Evolutionary conservation across 2,888 invertebrate genomes (phyloP).

Genomic region (Drosophila melanocephala): DNA sequence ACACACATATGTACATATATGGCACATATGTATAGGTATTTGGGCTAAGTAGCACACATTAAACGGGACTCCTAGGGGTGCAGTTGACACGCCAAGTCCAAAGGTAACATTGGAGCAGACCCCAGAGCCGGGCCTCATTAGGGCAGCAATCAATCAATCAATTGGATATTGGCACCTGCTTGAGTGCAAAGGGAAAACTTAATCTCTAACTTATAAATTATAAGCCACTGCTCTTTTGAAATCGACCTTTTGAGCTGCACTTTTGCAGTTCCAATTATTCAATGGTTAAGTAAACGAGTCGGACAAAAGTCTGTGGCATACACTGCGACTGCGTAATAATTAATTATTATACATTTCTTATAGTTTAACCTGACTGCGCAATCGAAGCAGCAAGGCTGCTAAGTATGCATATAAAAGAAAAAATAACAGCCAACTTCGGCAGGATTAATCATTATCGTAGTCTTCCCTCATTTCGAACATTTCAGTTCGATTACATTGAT

Average conservation of each 20-base stretch:
- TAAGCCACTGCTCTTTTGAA: slow-evolving; percentile 9
- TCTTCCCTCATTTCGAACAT: not conserved
- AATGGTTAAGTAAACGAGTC: not conserved
- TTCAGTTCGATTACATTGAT: not conserved
- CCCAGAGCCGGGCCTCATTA: slow-evolving; percentile 14
- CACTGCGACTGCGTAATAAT: not conserved
- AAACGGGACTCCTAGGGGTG: slow-evolving; percentile 50
- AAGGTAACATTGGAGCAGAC: slow-evolving; percentile 19
- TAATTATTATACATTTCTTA: not conserved
- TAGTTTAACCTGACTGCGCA: not conserved
- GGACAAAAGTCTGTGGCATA: not conserved
- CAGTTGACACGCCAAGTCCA: slow-evolving; percentile 53
- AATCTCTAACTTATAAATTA: slow-evolving; percentile 7
- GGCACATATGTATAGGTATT: slow-evolving; percentile 22
- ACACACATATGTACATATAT: not conserved
- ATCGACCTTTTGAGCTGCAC: slow-evolving; percentile 3
- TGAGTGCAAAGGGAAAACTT: slow-evolving; percentile 28
- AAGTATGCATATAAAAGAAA: too few relatives aligned
- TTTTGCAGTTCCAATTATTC: not conserved
- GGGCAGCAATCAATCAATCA: slow-evolving; percentile 25
- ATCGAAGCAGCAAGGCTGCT: too few relatives aligned
- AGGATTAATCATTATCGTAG: not conserved
- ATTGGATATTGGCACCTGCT: slow-evolving; percentile 6
- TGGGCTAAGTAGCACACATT: slow-evolving; percentile 41
- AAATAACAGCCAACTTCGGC: not conserved